Evolutionary conservation across 2,888 invertebrate genomes (phyloP).

Genomic region (Epistrophe grossulariae): DNA sequence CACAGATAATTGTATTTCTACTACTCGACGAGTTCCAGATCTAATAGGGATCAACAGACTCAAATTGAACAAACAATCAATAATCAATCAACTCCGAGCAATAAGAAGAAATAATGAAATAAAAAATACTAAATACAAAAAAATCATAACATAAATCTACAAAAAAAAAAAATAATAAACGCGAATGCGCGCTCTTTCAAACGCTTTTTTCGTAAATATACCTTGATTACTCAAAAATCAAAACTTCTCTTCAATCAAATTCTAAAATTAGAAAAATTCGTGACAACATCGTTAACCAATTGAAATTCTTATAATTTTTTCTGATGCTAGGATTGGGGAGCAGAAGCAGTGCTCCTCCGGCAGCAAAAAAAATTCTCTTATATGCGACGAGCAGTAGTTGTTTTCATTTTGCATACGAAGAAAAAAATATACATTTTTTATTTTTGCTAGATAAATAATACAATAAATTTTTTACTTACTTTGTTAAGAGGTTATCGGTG

Average conservation of each 20-base stretch:
- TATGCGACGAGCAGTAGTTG: constrained; percentile 47
- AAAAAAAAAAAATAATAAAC: background rate
- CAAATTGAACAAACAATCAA: constrained; percentile 19
- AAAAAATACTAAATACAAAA: constrained; percentile 32
- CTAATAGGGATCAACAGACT: constrained; percentile 22
- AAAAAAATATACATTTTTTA: constrained; percentile 13
- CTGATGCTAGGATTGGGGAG: constrained; percentile 32
- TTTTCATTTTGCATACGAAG: constrained; percentile 64
- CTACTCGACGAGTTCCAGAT: background rate
- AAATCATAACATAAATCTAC: constrained; percentile 32
- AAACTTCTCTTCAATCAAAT: constrained; percentile 49
- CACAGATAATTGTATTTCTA: background rate
- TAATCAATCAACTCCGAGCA: constrained; percentile 16
- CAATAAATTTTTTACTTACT: constrained; percentile 50
- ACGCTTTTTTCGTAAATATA: constrained; percentile 32
- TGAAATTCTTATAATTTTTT: constrained; percentile 61
- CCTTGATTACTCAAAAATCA: background rate
- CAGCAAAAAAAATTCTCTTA: constrained; percentile 45
- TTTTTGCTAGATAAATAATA: constrained; percentile 8
- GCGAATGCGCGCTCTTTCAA: constrained; percentile 73
- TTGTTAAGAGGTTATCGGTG: constrained; percentile 44
- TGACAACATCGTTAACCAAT: constrained; percentile 79
- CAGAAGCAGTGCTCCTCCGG: constrained; percentile 22
- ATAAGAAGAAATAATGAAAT: constrained; percentile 24
- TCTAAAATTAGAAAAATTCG: constrained; percentile 74